Conservation (phyloP, 2,888 invertebrate species). For the Drosophila phalerata region DNA sequence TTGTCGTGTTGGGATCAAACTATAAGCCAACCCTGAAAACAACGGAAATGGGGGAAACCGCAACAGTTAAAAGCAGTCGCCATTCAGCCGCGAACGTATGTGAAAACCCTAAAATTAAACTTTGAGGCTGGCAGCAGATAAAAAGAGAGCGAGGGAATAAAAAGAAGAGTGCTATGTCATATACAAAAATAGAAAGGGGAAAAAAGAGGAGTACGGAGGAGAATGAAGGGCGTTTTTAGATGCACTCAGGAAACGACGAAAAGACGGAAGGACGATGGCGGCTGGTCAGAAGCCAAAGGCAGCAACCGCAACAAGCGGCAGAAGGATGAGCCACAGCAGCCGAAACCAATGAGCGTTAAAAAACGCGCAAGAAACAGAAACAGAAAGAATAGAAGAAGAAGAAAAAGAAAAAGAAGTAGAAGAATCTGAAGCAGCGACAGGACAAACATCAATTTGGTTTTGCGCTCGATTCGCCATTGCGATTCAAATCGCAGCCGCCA, state of each 20-base stretch:
- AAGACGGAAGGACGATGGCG: slow-evolving; percentile 5
- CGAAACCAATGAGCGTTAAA: slow-evolving; percentile 73
- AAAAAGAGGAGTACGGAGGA: background rate
- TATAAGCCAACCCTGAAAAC: slow-evolving; percentile 8
- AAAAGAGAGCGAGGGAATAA: slow-evolving; percentile 25
- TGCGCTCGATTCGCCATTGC: slow-evolving; percentile 59
- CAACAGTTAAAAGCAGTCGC: slow-evolving; percentile 47
- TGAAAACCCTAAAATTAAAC: slow-evolving; percentile 69
- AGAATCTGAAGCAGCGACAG: slow-evolving; percentile 51
- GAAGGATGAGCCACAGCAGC: slow-evolving; percentile 49
- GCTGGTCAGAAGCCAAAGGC: slow-evolving; percentile 58
- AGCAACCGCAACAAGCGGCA: slow-evolving; percentile 65
- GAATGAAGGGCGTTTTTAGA: slow-evolving; percentile 12
- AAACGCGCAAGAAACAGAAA: slow-evolving; percentile 50
- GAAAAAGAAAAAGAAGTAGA: background rate
- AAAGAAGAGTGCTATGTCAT: slow-evolving; percentile 34
- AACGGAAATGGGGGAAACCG: slow-evolving; percentile 11
- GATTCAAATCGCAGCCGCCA: slow-evolving; percentile 75
- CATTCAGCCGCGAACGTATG: slow-evolving; percentile 50
- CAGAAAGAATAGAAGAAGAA: slow-evolving; percentile 8
- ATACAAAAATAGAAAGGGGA: slow-evolving; percentile 20
- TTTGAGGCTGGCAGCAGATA: slow-evolving; percentile 48
- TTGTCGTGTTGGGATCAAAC: slow-evolving; percentile 4
- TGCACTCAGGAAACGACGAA: slow-evolving; percentile 1
- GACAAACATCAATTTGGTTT: slow-evolving; percentile 75